Conservation (phyloP, 2,888 invertebrate genomes). For the Andrena flavipes region DNA sequence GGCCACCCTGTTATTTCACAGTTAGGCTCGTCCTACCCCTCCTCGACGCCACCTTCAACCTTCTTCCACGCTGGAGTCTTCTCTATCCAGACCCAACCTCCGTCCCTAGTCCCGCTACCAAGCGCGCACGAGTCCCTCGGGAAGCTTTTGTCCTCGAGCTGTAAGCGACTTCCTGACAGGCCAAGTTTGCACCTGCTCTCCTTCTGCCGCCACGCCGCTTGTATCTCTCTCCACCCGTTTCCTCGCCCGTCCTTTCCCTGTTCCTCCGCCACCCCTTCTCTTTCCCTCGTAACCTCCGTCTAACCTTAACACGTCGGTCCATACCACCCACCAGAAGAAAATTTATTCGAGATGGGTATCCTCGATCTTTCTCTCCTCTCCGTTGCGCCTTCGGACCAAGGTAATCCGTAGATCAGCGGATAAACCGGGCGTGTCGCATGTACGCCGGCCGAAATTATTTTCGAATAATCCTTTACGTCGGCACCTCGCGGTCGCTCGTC, state of each 20-base stretch:
- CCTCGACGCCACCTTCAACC: conserved; percentile 58
- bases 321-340: conserved; percentile 69
- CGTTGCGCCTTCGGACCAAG: conserved; percentile 47
- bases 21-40: conserved; percentile 80
- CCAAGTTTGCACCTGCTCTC: conserved; percentile 84
- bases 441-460: conserved; percentile 67
- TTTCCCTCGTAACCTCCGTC: conserved; percentile 55
- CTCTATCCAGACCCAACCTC: conserved; percentile 65
- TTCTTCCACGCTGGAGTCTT: conserved; percentile 64
- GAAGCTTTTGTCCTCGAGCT: conserved; percentile 84
- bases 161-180: conserved; percentile 85
- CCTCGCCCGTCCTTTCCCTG: conserved; percentile 32
- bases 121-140: conserved; percentile 81
- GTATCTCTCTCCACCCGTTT: conserved; percentile 53
- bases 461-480: conserved; percentile 62
- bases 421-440: conserved; percentile 52
- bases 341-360: conserved; percentile 78
- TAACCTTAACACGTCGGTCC: conserved; percentile 74
- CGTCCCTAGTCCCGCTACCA: conserved; percentile 71
- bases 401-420: conserved; percentile 72
- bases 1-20: conserved; percentile 83
- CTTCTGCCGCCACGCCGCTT: conserved; percentile 71
- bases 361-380: conserved; percentile 51
- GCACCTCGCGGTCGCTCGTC: conserved; percentile 47
- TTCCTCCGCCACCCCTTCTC: conserved; percentile 15